Evolutionary conservation across 1,140 invertebrate species (phyloP).

Genomic region (Plectrocnemia conspersa): DNA sequence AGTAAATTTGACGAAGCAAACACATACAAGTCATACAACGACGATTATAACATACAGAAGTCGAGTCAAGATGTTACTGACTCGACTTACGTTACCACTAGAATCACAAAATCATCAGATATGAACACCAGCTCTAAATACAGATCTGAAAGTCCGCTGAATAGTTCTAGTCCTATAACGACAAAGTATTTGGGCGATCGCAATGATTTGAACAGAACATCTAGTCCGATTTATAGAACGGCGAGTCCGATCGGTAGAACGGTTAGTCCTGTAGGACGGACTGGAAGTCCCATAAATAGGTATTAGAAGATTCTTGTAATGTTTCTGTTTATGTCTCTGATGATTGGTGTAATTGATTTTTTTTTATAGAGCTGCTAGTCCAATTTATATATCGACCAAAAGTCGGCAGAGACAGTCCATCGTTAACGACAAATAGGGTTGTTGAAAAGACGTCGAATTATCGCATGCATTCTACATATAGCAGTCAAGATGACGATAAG

Average conservation of each 20-base stretch:
- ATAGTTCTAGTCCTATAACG: slow-evolving; percentile 50
- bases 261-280: slow-evolving; percentile 46
- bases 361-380: slow-evolving; percentile 34
- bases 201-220: slow-evolving; percentile 40
- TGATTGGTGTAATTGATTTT: neutral
- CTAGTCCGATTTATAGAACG: slow-evolving; percentile 37
- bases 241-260: slow-evolving; percentile 45
- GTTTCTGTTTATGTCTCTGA: neutral
- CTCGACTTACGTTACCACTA: slow-evolving; percentile 42
- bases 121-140: slow-evolving; percentile 39
- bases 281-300: slow-evolving; percentile 50
- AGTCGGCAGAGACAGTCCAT: slow-evolving; percentile 43
- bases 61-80: slow-evolving; percentile 48
- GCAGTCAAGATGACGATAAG: slow-evolving; percentile 44
- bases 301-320: slow-evolving; percentile 34
- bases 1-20: slow-evolving; percentile 39
- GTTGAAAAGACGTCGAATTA: slow-evolving; percentile 47
- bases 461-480: slow-evolving; percentile 46
- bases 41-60: slow-evolving; percentile 40
- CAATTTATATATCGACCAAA: slow-evolving; percentile 36
- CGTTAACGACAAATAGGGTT: slow-evolving; percentile 43
- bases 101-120: slow-evolving; percentile 42
- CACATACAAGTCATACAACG: slow-evolving; percentile 45
- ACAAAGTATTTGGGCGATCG: slow-evolving; percentile 47
- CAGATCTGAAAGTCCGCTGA: slow-evolving; percentile 46